Evolutionary conservation across 1,140 invertebrate genomes (phyloP), one percentile per base, ranked within the genome.

Genomic region (Pogonus chalceus): DNA sequence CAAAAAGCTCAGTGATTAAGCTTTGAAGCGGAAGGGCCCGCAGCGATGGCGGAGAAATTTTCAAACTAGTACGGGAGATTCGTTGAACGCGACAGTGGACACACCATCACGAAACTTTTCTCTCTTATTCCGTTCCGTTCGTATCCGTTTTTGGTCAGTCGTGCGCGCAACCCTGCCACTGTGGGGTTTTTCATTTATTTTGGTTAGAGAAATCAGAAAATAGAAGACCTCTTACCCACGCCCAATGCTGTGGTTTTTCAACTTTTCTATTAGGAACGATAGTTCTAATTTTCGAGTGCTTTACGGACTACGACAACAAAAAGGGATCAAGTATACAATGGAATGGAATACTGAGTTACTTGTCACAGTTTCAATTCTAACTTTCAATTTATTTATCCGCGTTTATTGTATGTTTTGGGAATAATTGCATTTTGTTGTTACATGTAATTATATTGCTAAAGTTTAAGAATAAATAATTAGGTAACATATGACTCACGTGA

Each of bases 1-100:
- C n/a, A n/a, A n/a, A n/a, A n/a, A n/a, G n/a, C n/a, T n/a, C n/a
- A n/a, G n/a, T n/a, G n/a, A n/a, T n/a, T n/a, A n/a, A n/a, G n/a
- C n/a, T n/a, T n/a, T 31, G 4, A 14, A 31, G 7, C 26, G 26
- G 26, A 31, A 31, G 26, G 26, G 14, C 26, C 26, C 26, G 26
- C 26, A 31, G 26, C 26, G 26, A 31, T 31, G 26, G 7, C 4
- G 26, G 26, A 31, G 26, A 31, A 31, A 7, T 4, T 7, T 4
- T 4, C 14, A 14, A 14, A 7, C 7, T 14, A 31, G 26, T 4
- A 31, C 26, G 37, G 18, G 37, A 47, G 20, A 50, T 55, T 55
- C 54, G 54, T 55, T 55, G 51, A 50, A 55, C 54, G 54, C 54
- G 49, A 49, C 54, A 55, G 26, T 55, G 54, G 37, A 43, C 37